phyloP scores from a whole-genome alignment of 1,140 invertebrate genomes.

The Aphaenogaster ashmeadi region DNA sequence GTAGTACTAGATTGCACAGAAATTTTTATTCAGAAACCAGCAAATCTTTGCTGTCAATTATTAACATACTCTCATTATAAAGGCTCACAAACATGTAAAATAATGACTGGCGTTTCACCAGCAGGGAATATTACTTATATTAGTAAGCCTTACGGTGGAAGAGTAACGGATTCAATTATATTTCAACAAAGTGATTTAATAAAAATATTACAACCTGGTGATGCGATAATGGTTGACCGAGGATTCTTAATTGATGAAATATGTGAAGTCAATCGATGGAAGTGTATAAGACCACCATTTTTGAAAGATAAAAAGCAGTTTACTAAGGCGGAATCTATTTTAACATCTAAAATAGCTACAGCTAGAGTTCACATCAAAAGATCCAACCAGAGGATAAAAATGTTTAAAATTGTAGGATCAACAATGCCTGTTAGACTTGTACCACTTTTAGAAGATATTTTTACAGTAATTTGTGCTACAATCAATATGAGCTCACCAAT shows the following conservation, averaged over 20 bases:
- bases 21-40: background rate
- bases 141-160: background rate
- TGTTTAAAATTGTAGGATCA: constrained; percentile 3
- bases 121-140: constrained; percentile 1
- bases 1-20: background rate
- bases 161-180: constrained; percentile 3
- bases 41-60: background rate
- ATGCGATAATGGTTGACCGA: constrained; percentile 4
- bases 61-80: background rate
- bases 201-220: background rate
- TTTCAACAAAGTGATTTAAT: background rate
- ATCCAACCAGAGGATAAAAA: background rate
- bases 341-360: constrained; percentile 1
- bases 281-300: background rate
- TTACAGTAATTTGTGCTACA: background rate
- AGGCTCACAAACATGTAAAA: background rate
- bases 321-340: background rate
- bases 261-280: background rate
- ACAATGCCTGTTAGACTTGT: background rate
- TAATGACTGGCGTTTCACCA: background rate
- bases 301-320: constrained; percentile 1
- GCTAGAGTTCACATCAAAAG: background rate
- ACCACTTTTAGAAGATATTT: background rate
- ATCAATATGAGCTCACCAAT: constrained; percentile 3
- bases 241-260: constrained; percentile 5